Evolutionary conservation across 2,797 vertebrate species (phyloP), one percentile per base, ranked within the genome.

Genomic region (Danio tinwini): DNA sequence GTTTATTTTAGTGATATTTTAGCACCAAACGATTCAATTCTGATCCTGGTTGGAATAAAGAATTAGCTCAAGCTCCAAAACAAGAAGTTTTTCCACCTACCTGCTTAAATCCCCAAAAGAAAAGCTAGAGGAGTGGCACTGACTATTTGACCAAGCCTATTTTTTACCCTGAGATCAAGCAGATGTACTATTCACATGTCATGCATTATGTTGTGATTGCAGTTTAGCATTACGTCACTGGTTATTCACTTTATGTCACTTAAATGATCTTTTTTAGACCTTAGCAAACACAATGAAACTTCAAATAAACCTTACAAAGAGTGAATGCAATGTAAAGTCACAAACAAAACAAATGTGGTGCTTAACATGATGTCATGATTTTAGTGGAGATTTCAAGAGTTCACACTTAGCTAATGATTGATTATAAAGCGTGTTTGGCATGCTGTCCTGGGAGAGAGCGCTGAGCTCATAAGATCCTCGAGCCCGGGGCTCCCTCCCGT

Each of bases 241-340:
- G 68, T 72, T 65, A 49, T 69, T 74, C 37, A 29, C 39, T 21
- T 63, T 19, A 62, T 74, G 49, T 61, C 67, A 86, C 83, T 74
- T 83, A 77, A 63, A 76, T 19, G 58, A 78, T 73, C 61, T 71
- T 78, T 78, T 83, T 69, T 74, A 5, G 5, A 76, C 47, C 76
- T 64, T 44, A 63, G 55, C 7, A 84, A 40, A 47, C 56, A 64
- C 81, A 61, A 56, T 74, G 59, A 65, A 81, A 81, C 4, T 50
- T 50, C 40, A 56, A 81, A 72, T 3, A 10, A 7, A 49, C 56
- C 62, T 68, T 61, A 78, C 74, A 74, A 70, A 61, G 59, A 14
- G 53, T 52, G 49, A 65, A 11, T 16, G 9, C 21, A 58, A 29
- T n/a, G n/a, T n/a, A 7, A n/a, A 7, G 8, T 3, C 40, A 53